A percentile compares a stretch with the other conserved stretches of the same genome.
These are phyloP conservation scores for Papilio elwesi DNA, from an alignment of 2,888 invertebrate genomes.

Conservation along the genomic window DNA sequence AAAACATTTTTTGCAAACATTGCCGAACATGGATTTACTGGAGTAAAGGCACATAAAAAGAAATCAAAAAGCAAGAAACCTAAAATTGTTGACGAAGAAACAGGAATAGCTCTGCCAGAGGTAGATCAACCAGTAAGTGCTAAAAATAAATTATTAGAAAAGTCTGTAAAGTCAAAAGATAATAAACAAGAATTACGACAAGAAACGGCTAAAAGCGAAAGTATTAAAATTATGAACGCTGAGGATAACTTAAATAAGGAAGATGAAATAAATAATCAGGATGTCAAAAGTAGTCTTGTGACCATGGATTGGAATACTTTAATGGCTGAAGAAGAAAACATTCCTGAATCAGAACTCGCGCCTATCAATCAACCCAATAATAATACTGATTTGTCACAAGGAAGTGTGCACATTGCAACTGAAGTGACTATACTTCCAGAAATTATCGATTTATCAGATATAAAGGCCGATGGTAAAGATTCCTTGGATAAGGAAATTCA, in stretches of 20 bases:
- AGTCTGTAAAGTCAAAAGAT: slow-evolving; percentile 34
- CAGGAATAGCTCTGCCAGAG: slow-evolving; percentile 62
- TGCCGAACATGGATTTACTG: slow-evolving; percentile 24
- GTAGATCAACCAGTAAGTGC: slow-evolving; percentile 55
- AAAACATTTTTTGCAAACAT: slow-evolving; percentile 20
- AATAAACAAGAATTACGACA: slow-evolving; percentile 41
- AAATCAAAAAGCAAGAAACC: slow-evolving; percentile 63
- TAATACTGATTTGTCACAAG: slow-evolving; percentile 2
- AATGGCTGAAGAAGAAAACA: slow-evolving; percentile 71
- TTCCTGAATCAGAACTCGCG: slow-evolving; percentile 56
- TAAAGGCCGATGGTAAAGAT: slow-evolving; percentile 6
- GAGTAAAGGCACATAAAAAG: slow-evolving; percentile 60
- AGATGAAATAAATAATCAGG: slow-evolving; percentile 25
- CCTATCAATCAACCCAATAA: slow-evolving; percentile 51
- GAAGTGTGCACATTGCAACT: slow-evolving; percentile 62
- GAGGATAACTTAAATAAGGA: not conserved
- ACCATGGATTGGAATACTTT: slow-evolving; percentile 75
- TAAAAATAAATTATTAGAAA: slow-evolving; percentile 58
- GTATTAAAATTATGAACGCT: not conserved
- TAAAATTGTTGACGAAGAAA: slow-evolving; percentile 60
- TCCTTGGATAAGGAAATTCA: not conserved
- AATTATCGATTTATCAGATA: slow-evolving; percentile 49
- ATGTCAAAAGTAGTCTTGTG: slow-evolving; percentile 49
- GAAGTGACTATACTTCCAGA: slow-evolving; percentile 75
- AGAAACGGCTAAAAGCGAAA: slow-evolving; percentile 3